Base-by-base conservation (phyloP, 1,140 invertebrate genomes). In the Drosophila nebulosa region DNA sequence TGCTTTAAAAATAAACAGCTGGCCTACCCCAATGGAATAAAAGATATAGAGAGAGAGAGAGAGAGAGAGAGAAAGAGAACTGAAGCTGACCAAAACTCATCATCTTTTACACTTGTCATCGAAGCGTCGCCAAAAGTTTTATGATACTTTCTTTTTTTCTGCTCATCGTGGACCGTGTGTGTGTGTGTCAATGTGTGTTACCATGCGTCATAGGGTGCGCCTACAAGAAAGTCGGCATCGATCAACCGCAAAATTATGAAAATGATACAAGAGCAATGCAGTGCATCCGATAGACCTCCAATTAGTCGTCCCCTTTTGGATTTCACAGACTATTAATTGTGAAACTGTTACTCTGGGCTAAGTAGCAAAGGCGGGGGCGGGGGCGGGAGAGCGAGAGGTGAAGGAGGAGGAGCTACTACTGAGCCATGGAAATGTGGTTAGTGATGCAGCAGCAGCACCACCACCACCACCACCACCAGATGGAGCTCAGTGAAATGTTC, bases 91-190 rank as follows among this genome's bases (percentile, higher is more conserved):
- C 51, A 52, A 36, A 36, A 67, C 71, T 67, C 30, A 69, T 62
- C 59, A 18, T 14, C 66, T 56, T 36, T 55, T 26, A 55, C 52
- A 39, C 27, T 52, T 52, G 71, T 70, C 71, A 74, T 74, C 71
- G 71, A 67, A 67, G 56, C 71, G 56, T 74, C 70, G 71, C 70
- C 70, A 74, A 74, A 69, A 69, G 59, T 64, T 64, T 59, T 58
- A 70, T 75, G 78, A 86, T 79, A 85, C 80, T 85, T 85, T 85
- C 80, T 86, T 74, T 85, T 84, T 74, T 74, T 57, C 71, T 67
- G 62, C 22, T 27, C 24, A 42, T 18, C 58, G 4, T 46, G 39
- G n/a, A n/a, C n/a, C 10, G 16, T 16, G 39, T 46, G 39, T 18
- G 2, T 10, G 6, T 46, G 39, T 46, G 39, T 10, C 7, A 3